Base-by-base conservation (phyloP, 1,140 invertebrate species). In the Oedothorax gibbosus region DNA sequence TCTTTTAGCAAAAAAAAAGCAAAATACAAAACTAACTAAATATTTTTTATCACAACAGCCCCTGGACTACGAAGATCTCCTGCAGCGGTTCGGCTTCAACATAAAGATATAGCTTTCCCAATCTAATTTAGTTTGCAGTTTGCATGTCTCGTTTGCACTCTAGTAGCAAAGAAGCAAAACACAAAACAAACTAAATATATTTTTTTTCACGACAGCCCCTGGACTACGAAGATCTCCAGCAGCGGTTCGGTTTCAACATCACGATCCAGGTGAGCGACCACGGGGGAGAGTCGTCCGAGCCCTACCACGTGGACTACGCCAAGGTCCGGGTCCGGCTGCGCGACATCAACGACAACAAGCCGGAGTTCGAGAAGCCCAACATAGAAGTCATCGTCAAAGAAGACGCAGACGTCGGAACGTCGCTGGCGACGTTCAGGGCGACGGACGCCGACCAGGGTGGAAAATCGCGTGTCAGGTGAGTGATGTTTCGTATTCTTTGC, bases 271-370 rank as follows among this genome's bases (percentile, higher is more conserved):
- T 91, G n/a, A 90, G 88, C 78, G 90, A 91, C 49, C 85, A 93
- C 92, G 96, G 96, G 14, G 96, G 97, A 91, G 96, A 98, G 88
- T 97, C 97, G 88, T 96, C 97, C 89, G 96, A 98, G 88, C 97
- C 97, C 90, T 97, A 97, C 89, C 97, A 98, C 89, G 96, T 98
- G 54, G 96, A 96, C 72, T 97, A 97, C 90, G 97, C 96, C 0
- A 98, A 96, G 95, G 96, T 98, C 4, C 95, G 96, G 21, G 96
- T 98, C 4, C 69, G 86, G 1, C 90, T 98, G 35, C 92, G 96
- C 68, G 97, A 98, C 89, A 97, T 98, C 87, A 98, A 98, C 90
- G 96, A 98, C 90, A 98, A 98, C 91, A 96, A 96, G 90, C 97
- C 97, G 2, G 95, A 96, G 88, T 98, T 98, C 89, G 96, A 97